Evolutionary conservation across 2,888 invertebrate species (phyloP).

Genomic region (Tipula unca): DNA sequence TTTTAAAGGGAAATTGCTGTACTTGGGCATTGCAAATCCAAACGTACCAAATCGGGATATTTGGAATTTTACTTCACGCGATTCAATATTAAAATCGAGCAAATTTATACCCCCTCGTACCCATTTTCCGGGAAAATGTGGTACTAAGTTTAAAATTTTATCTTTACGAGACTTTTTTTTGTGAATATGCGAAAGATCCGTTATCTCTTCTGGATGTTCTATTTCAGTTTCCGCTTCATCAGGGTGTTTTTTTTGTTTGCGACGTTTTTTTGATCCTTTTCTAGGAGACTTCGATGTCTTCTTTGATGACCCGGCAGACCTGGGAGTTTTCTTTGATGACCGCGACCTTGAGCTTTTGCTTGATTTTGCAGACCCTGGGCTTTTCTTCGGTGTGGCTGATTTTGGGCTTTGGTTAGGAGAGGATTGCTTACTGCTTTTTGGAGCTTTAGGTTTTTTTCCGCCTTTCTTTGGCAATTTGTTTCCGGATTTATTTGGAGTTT

Average conservation of each 20-base stretch:
- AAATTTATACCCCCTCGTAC: not conserved
- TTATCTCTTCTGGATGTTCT: not conserved
- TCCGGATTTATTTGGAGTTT: not conserved
- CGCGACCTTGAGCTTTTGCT: too few species aligned
- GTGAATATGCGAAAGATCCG: not conserved
- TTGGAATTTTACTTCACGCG: not conserved
- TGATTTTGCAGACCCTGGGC: too few species aligned
- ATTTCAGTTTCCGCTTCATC: not conserved
- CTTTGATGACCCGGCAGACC: too few species aligned
- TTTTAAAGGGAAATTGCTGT: not conserved
- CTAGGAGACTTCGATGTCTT: too few species aligned
- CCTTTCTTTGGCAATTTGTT: too few species aligned
- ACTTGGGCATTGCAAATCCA: not conserved
- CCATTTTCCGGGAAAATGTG: not conserved
- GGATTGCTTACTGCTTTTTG: too few species aligned
- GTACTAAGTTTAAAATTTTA: not conserved
- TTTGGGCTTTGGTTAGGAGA: too few species aligned
- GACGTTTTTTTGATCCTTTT: not conserved
- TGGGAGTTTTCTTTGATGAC: too few species aligned
- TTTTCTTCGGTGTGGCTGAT: too few species aligned
- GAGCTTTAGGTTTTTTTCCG: too few species aligned
- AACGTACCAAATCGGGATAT: not conserved
- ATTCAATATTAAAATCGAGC: not conserved
- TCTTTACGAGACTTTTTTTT: not conserved
- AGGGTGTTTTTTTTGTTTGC: not conserved